These are phyloP conservation scores for Chymomyza amoena DNA, from an alignment of 2,888 invertebrate species.

Conservation along the genomic window DNA sequence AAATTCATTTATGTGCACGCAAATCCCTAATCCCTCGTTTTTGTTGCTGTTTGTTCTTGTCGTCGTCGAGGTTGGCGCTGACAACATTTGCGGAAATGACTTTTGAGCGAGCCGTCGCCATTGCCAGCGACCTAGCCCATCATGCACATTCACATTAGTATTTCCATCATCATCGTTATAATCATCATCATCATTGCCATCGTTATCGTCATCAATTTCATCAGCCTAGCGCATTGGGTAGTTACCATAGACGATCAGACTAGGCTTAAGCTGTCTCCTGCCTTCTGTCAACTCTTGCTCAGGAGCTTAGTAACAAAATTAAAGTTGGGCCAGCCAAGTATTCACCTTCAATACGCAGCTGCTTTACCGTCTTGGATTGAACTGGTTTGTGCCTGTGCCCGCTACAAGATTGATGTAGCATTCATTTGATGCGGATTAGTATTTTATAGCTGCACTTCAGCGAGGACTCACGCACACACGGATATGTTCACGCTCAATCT, in stretches of 20 bases:
- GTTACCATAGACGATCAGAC: background rate
- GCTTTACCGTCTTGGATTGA: background rate
- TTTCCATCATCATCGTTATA: background rate
- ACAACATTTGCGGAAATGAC: slow-evolving; percentile 72
- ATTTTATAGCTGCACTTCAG: slow-evolving; percentile 73
- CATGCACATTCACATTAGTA: background rate
- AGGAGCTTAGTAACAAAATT: slow-evolving; percentile 67
- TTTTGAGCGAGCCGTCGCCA: slow-evolving; percentile 67
- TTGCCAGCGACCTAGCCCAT: slow-evolving; percentile 35
- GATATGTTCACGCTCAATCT: slow-evolving; percentile 10
- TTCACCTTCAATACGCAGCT: background rate
- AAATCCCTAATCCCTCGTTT: slow-evolving; percentile 72
- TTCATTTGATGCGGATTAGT: slow-evolving; percentile 74
- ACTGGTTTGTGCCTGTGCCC: slow-evolving; percentile 14
- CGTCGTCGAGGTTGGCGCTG: slow-evolving; percentile 38
- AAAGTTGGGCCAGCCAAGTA: slow-evolving; percentile 55
- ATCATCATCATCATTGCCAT: background rate
- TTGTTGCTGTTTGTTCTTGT: slow-evolving; percentile 61
- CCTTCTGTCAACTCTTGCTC: slow-evolving; percentile 35
- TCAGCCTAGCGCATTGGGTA: background rate
- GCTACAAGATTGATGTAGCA: slow-evolving; percentile 70
- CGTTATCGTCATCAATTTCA: slow-evolving; percentile 3
- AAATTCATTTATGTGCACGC: slow-evolving; percentile 73
- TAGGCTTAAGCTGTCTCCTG: background rate
- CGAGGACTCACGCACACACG: slow-evolving; percentile 26